These are phyloP conservation scores for Petrolisthes manimaculis DNA, from an alignment of 2,888 invertebrate species.

Conservation along the genomic window DNA sequence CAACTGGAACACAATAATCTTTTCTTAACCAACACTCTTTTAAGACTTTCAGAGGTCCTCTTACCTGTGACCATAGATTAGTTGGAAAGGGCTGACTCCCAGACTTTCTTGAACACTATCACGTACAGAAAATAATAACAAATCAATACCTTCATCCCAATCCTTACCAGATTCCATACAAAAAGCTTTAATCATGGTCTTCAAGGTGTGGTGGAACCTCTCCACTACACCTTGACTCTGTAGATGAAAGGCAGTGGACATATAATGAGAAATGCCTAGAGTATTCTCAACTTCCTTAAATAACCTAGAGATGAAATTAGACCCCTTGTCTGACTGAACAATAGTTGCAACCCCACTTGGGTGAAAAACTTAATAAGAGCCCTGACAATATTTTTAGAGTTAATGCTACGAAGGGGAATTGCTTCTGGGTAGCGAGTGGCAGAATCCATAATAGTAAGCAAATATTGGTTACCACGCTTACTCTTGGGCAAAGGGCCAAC, in stretches of 20 bases:
- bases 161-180: too few relatives aligned
- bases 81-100: conserved; percentile 9
- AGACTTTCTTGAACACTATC: conserved; percentile 10
- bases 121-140: too few relatives aligned
- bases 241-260: conserved; percentile 18
- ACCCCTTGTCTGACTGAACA: conserved; percentile 35
- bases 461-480: background rate
- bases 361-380: too few relatives aligned
- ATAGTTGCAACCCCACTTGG: background rate
- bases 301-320: conserved; percentile 26
- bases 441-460: conserved; percentile 20
- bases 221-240: background rate
- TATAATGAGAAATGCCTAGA: background rate
- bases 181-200: too few relatives aligned
- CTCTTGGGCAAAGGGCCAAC: conserved; percentile 11
- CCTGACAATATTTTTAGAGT: too few relatives aligned
- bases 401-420: too few relatives aligned
- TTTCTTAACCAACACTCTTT: conserved; percentile 27
- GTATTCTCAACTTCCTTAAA: conserved; percentile 17
- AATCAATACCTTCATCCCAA: too few relatives aligned
- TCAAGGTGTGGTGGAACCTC: too few relatives aligned
- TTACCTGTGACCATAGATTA: background rate
- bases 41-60: conserved; percentile 19
- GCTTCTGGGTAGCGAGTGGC: background rate
- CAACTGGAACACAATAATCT: background rate